These are phyloP conservation scores for Melieria omissa DNA, from an alignment of 2,888 invertebrate genomes.

Conservation along the genomic window DNA sequence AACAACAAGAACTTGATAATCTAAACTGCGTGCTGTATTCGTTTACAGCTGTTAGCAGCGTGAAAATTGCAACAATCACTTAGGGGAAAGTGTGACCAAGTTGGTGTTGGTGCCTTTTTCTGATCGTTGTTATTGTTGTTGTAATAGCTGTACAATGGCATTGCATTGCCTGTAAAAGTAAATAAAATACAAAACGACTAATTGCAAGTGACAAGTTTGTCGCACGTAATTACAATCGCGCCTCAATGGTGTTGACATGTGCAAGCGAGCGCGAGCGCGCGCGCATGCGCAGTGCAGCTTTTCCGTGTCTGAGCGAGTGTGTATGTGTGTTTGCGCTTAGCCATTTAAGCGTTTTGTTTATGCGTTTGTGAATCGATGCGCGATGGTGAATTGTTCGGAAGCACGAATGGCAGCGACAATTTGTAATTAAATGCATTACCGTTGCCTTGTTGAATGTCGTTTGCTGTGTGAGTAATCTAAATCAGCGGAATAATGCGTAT, in stretches of 20 bases:
- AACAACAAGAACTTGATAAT: no score
- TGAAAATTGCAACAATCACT: no score
- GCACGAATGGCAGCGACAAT: slow-evolving; percentile 21
- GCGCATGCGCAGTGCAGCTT: background rate
- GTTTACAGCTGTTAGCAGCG: no score
- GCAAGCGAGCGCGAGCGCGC: background rate
- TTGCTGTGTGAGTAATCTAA: no score
- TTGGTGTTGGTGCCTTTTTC: no score
- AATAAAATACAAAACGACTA: slow-evolving; percentile 47
- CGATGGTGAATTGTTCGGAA: background rate
- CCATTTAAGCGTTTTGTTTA: slow-evolving; percentile 24
- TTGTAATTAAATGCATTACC: slow-evolving; percentile 25
- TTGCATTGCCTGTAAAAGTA: slow-evolving; percentile 30
- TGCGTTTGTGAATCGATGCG: background rate
- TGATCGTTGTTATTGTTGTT: no score
- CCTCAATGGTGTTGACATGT: slow-evolving; percentile 47
- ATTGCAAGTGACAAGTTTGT: slow-evolving; percentile 51
- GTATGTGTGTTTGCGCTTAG: background rate
- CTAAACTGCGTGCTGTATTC: no score
- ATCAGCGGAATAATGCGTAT: no score
- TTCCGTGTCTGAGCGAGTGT: background rate
- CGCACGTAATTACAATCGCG: slow-evolving; percentile 48
- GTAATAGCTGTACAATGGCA: background rate
- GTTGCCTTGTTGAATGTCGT: no score
- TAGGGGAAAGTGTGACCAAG: no score